Base-by-base conservation (phyloP, 1,140 invertebrate species). In the Drosophila micromelanica region DNA sequence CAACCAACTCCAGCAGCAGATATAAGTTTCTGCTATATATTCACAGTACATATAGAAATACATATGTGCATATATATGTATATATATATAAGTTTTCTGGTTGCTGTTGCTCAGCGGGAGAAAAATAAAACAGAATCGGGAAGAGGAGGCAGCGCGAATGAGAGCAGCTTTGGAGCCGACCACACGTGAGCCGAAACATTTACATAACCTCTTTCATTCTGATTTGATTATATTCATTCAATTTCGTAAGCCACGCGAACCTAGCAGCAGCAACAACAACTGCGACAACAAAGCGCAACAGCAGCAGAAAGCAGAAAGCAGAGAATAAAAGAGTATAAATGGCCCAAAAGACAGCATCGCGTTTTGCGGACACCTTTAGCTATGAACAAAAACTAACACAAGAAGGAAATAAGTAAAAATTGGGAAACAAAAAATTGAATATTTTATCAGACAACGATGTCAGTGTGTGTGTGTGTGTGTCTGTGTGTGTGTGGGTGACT, bases 211-310 rank as follows among this genome's bases (percentile, higher is more conserved):
- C 61, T 61, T 89, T 69, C 68, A 87, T 61, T 80, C 72, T 73
- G 68, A 87, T 87, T 87, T 89, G 64, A 89, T 82, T 84, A 89
- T 79, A 84, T 87, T 82, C 75, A 79, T 84, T 85, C 76, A 84
- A 84, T 84, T 84, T 85, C 59, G 73, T 73, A 70, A 67, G 80
- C 67, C 80, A 84, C 64, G 72, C 76, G 67, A 85, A 57, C 35
- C 70, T 52, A 62, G 32, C 15, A 51, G 37, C 62, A 48, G 23
- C 54, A 43, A 23, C 42, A 62, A 37, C 6, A 42, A 27, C 15
- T 49, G 12, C 32, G 40, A 38, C 12, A 13, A 35, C 27, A 55
- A 76, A 59, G 78, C 80, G 80, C 76, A 84, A 75, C 65, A 82
- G 60, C 63, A 65, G 51, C 56, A n/a, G n/a, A n/a, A n/a, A n/a